Evolutionary conservation across 1,140 invertebrate species (phyloP), one percentile per base, ranked within the genome.

Genomic region (Hyles euphorbiae): DNA sequence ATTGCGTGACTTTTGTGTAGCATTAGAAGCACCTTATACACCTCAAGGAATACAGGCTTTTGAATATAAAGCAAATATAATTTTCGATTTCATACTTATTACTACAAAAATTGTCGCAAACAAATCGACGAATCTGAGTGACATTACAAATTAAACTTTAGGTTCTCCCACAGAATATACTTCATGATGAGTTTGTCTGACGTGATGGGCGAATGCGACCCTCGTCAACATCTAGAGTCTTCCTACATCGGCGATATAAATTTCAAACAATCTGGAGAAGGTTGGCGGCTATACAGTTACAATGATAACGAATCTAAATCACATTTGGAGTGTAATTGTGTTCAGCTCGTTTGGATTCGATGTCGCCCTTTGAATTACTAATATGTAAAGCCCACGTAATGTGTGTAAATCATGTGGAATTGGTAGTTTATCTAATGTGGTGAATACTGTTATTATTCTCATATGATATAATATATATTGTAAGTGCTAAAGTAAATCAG

Each of bases 111-210:
- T 40, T 3, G 36, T 40, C 36, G 8, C 36, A 40, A 40, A 5
- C 36, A 40, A 40, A 43, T 33, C 11, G 52, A n/a, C 53, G 45
- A 34, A 55, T 55, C 40, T 5, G 36, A 22, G 6, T 55, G 44
- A 46, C 53, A 54, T 47, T 55, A 33, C n/a, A 34, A 34, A 34
- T 76, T 75, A 72, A 74, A 74, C 65, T 67, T 50, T 56, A 60
- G 59, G 66, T 69, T 72, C 65, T 67, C 64, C 56, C 67, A 67
- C 72, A 75, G 69, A 76, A 72, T 70, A 67, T 40, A 66, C 64
- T 72, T 74, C 68, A 74, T 80, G 74, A 77, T 58, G 60, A 65
- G 53, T 70, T 66, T 58, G 52, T 69, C 65, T 72, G 63, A 72
- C 53, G 56, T 12, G 55, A 67, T 65, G 49, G 69, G 65, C 22